These are phyloP conservation scores for Zootermopsis nevadensis DNA, from an alignment of 2,888 invertebrate genomes.

Conservation along the genomic window DNA sequence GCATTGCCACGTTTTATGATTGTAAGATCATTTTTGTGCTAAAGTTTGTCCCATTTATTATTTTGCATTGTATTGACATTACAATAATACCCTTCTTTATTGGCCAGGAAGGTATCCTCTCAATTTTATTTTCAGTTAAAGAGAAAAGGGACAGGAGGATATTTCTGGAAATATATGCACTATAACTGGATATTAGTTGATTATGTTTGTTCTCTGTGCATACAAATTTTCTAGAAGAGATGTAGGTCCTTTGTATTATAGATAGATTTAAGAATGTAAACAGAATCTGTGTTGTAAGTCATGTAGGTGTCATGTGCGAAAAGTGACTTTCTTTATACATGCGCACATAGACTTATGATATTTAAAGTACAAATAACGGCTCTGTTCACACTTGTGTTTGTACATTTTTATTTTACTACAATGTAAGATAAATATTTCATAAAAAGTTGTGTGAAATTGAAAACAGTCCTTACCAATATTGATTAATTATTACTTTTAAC, in stretches of 20 bases:
- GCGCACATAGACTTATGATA: not conserved
- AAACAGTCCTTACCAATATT: not conserved
- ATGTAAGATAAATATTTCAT: not conserved
- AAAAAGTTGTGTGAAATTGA: not conserved
- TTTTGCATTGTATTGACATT: not conserved
- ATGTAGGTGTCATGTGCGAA: not conserved
- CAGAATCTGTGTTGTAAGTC: not conserved
- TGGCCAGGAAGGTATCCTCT: not conserved
- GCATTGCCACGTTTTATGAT: too few relatives aligned
- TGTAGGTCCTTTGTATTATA: not conserved
- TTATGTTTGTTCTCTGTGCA: not conserved
- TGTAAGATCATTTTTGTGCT: too few relatives aligned
- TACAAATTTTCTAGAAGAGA: not conserved
- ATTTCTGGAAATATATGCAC: not conserved
- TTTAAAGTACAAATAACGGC: not conserved
- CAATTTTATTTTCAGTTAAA: not conserved
- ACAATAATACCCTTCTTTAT: not conserved
- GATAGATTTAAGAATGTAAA: not conserved
- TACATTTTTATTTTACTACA: conserved; percentile 6
- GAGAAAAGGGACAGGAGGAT: not conserved
- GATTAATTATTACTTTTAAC: not conserved
- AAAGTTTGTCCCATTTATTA: not conserved
- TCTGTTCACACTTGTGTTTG: conserved; percentile 1
- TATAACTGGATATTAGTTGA: not conserved
- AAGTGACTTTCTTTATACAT: not conserved